Percentiles rank a stretch among this genome's conserved stretches.
Conservation (phyloP, 1,140 invertebrate species). For the Mizuhopecten yessoensis region DNA sequence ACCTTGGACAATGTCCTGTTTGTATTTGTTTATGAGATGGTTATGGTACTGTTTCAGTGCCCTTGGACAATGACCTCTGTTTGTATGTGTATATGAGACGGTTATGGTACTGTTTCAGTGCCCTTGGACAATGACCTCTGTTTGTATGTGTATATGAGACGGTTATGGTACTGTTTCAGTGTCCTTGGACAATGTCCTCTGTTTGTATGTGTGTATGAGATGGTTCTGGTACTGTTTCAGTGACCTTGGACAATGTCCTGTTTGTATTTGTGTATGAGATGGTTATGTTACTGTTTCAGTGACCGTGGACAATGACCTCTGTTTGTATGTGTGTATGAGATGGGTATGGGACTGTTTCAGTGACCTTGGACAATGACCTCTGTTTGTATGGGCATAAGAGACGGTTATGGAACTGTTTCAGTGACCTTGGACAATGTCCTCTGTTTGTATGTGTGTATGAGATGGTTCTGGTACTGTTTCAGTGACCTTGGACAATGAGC, state of each 20-base stretch:
- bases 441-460: background rate
- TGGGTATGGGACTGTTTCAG: too few species aligned
- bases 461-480: background rate
- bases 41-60: background rate
- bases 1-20: background rate
- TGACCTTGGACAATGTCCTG: slow-evolving; percentile 4
- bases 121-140: too few species aligned
- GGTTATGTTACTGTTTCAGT: too few species aligned
- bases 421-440: slow-evolving; percentile 4
- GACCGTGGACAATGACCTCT: too few species aligned
- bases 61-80: background rate
- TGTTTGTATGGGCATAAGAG: background rate
- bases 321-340: background rate
- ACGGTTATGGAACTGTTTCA: background rate
- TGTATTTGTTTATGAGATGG: background rate
- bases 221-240: background rate
- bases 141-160: background rate
- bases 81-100: background rate
- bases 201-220: background rate
- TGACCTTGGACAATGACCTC: background rate
- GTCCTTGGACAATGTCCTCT: background rate
- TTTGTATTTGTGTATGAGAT: background rate
- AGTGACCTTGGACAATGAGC: too few species aligned
- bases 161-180: too few species aligned
- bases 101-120: too few species aligned